Percentiles rank a stretch among this genome's conserved stretches.
These are phyloP conservation scores for Camponotus floridanus DNA, from an alignment of 1,140 invertebrate species.

Conservation along the genomic window DNA sequence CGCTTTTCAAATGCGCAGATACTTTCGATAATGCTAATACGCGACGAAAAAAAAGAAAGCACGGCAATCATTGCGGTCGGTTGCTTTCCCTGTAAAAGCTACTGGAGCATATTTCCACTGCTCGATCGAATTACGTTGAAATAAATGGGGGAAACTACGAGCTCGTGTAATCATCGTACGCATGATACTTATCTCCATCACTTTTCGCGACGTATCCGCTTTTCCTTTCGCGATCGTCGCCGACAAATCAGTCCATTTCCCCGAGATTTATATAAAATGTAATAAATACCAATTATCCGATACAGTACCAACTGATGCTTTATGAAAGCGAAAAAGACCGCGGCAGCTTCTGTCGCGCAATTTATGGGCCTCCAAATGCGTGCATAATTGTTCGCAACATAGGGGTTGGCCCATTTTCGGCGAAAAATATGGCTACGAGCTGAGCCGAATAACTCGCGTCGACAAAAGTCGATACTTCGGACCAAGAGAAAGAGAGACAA, in stretches of 20 bases:
- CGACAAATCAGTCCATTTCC: not conserved
- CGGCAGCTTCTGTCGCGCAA: conserved; percentile 59
- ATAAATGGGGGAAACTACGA: conserved; percentile 18
- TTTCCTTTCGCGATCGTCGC: conserved; percentile 6
- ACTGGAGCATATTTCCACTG: conserved; percentile 24
- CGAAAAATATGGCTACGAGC: conserved; percentile 73
- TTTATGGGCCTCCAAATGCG: conserved; percentile 63
- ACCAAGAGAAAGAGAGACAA: conserved; percentile 26
- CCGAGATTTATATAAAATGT: conserved; percentile 43
- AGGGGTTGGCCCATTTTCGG: conserved; percentile 76
- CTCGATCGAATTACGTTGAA: conserved; percentile 31
- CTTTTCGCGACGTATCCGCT: not conserved
- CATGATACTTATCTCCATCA: not conserved
- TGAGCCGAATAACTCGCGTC: conserved; percentile 49
- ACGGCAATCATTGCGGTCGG: not conserved
- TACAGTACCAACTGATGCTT: not conserved
- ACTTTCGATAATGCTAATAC: conserved; percentile 45
- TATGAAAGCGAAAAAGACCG: conserved; percentile 35
- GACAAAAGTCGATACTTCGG: conserved; percentile 71
- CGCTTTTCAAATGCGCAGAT: conserved; percentile 6
- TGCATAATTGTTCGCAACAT: conserved; percentile 70
- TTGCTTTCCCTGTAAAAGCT: conserved; percentile 46
- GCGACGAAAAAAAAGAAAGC: conserved; percentile 38
- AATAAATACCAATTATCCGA: conserved; percentile 50
- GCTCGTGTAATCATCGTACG: conserved; percentile 2